A percentile compares a stretch with the other conserved stretches of the same genome.
phyloP scores from a whole-genome alignment of 2,113 vertebrate genomes.

The Caranx ignobilis region DNA sequence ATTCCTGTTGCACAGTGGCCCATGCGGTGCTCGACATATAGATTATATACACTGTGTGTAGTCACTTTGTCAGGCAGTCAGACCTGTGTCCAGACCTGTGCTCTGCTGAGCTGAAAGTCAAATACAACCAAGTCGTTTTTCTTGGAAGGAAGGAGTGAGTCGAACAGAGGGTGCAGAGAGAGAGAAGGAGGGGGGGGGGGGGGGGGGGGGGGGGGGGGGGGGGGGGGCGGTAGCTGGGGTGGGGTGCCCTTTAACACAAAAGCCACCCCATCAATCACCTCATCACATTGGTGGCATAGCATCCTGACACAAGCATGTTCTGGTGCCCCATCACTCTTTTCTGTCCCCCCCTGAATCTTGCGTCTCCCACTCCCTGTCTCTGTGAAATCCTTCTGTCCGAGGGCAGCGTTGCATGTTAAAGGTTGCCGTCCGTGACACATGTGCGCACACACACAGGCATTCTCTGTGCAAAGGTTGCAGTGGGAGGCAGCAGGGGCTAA shows the following conservation, averaged over 20 bases:
- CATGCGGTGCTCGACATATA: constrained; percentile 31
- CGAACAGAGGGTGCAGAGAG: neutral
- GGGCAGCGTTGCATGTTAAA: constrained; percentile 54
- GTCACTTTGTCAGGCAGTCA: neutral
- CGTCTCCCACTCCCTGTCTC: constrained; percentile 31
- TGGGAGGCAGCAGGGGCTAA: constrained; percentile 71
- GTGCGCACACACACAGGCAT: constrained; percentile 58
- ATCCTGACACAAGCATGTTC: constrained; percentile 61
- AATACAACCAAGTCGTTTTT: constrained; percentile 9
- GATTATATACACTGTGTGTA: constrained; percentile 21
- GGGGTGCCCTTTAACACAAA: constrained; percentile 38
- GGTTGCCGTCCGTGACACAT: constrained; percentile 67
- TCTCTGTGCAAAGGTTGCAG: constrained; percentile 72
- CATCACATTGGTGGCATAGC: constrained; percentile 68
- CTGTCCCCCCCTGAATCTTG: constrained; percentile 7
- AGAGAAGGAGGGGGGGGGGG: constrained; percentile 37
- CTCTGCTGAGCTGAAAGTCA: constrained; percentile 27
- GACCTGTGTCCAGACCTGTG: constrained; percentile 19
- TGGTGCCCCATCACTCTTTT: constrained; percentile 45
- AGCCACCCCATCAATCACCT: constrained; percentile 66
- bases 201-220: neutral
- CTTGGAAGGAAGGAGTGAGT: constrained; percentile 5
- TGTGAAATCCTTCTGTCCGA: constrained; percentile 43
- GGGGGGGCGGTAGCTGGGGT: neutral
- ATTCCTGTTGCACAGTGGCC: constrained; percentile 75